phyloP scores from a whole-genome alignment of 2,797 vertebrate species.

The Darevskia nairensis region DNA sequence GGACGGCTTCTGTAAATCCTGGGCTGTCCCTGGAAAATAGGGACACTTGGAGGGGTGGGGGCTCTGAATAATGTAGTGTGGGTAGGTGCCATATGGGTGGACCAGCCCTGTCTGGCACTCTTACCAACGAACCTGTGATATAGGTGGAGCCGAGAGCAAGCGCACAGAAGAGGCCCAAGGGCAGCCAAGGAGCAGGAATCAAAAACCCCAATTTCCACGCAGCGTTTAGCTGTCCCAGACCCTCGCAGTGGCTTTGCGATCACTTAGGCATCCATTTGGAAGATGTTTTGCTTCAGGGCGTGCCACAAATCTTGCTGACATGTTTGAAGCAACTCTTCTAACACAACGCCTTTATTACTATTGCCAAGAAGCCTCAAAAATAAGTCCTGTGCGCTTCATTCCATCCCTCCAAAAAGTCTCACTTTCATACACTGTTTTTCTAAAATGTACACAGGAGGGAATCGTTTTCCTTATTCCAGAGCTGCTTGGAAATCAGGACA shows the following conservation, averaged over 20 bases:
- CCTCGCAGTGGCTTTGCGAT: background rate
- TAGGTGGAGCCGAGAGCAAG: background rate
- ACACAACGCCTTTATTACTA: background rate
- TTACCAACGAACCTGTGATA: background rate
- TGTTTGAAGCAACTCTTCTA: slow-evolving; percentile 17
- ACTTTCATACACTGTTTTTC: background rate
- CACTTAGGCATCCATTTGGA: background rate
- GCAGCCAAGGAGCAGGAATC: background rate
- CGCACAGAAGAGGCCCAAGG: too few relatives aligned
- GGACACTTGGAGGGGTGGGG: too few relatives aligned
- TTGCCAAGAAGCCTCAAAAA: background rate
- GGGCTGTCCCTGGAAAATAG: too few relatives aligned
- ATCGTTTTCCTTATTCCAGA: background rate
- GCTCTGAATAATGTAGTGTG: too few relatives aligned
- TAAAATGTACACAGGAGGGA: background rate
- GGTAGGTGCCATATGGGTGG: too few relatives aligned
- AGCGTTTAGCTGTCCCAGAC: background rate
- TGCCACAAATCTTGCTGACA: slow-evolving; percentile 27
- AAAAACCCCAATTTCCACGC: background rate
- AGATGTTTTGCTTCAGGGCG: accelerated
- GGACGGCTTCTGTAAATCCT: too few relatives aligned
- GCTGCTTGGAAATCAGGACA: background rate
- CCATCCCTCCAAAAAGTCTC: background rate
- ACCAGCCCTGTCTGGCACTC: too few relatives aligned
- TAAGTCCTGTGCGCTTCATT: background rate